Percentiles rank a stretch among this genome's conserved stretches.
phyloP scores from a whole-genome alignment of 2,113 vertebrate species.

The Paradoxurus hermaphroditus region DNA sequence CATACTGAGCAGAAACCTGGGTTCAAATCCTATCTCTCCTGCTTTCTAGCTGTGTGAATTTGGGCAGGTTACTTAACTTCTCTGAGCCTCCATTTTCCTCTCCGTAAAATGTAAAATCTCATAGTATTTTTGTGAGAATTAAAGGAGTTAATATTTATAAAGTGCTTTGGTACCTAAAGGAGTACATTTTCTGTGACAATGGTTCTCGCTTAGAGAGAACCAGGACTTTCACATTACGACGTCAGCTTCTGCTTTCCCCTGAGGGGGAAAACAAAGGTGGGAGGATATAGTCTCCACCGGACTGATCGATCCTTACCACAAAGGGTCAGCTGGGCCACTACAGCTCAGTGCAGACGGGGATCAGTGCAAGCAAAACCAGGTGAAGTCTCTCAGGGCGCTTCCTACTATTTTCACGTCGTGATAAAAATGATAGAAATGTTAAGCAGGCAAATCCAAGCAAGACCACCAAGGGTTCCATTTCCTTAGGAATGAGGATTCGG shows the following conservation, averaged over 20 bases:
- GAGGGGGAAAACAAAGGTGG: background rate
- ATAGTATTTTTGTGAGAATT: background rate
- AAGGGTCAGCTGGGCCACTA: background rate
- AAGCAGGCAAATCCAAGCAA: background rate
- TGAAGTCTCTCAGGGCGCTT: background rate
- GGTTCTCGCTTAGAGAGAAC: background rate
- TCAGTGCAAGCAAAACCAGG: background rate
- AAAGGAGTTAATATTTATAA: background rate
- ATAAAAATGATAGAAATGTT: background rate
- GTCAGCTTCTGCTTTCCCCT: background rate
- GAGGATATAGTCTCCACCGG: background rate
- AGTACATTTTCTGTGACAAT: background rate
- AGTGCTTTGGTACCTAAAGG: background rate
- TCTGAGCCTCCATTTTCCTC: background rate
- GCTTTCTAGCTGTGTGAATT: background rate
- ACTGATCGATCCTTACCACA: background rate
- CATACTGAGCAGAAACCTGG: background rate
- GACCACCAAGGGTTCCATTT: background rate
- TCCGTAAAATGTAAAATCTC: background rate
- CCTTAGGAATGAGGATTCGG: background rate
- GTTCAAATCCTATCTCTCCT: background rate
- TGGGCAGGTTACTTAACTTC: background rate
- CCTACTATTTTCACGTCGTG: background rate
- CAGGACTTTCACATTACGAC: background rate
- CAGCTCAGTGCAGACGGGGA: background rate